Conservation (phyloP, 2,797 vertebrate genomes). For the Rhinoraja longicauda region DNA sequence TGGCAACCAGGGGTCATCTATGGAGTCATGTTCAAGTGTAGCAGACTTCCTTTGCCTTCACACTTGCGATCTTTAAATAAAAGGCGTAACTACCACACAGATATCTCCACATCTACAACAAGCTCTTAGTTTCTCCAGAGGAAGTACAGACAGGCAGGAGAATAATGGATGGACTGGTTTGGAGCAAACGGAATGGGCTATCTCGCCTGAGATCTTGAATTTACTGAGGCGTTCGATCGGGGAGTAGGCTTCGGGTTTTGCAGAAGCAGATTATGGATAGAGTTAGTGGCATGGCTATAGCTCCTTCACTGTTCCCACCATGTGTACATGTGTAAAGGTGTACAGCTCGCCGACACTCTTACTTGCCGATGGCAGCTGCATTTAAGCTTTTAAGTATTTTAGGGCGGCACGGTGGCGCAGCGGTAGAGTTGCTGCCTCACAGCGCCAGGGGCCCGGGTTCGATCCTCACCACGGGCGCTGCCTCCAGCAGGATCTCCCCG, state of each 20-base stretch:
- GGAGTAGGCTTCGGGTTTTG: not conserved
- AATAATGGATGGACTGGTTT: not conserved
- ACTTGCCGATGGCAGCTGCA: not conserved
- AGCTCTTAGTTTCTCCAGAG: not conserved
- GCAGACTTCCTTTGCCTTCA: not conserved
- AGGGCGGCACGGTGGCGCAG: too few relatives aligned
- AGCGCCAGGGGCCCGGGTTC: too few relatives aligned
- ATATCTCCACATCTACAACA: not conserved
- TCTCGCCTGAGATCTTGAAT: not conserved
- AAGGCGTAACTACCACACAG: not conserved
- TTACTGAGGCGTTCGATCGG: not conserved
- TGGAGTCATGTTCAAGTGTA: too few relatives aligned
- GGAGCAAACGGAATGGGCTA: not conserved
- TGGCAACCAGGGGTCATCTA: too few relatives aligned
- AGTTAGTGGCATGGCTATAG: not conserved
- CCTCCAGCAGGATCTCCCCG: too few relatives aligned
- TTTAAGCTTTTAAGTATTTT: not conserved
- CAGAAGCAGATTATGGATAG: not conserved
- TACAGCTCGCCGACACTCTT: not conserved
- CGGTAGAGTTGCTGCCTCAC: too few relatives aligned
- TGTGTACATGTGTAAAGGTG: not conserved
- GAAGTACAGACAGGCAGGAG: not conserved
- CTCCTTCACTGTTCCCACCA: not conserved
- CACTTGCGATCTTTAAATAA: not conserved
- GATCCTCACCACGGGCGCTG: too few relatives aligned